Evolutionary conservation across 2,113 vertebrate species (phyloP).

Genomic region (Petaurus breviceps): DNA sequence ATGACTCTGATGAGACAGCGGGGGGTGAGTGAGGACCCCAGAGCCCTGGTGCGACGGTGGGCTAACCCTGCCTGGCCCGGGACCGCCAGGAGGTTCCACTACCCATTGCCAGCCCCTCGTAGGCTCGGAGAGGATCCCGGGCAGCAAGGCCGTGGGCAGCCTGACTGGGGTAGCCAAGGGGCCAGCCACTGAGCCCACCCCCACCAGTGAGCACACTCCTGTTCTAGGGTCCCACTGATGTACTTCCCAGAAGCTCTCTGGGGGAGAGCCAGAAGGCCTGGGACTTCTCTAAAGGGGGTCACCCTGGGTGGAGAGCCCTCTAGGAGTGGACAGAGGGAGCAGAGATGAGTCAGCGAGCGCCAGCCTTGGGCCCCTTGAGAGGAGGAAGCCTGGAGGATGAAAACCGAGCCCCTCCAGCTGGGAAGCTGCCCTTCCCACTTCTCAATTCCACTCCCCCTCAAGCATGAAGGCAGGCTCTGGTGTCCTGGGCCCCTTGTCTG

Average conservation of each 20-base stretch:
- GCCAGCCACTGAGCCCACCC: not conserved
- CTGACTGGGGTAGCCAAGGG: not conserved
- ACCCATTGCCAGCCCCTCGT: not conserved
- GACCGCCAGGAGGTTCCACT: not conserved
- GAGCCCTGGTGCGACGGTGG: not conserved
- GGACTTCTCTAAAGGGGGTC: not conserved
- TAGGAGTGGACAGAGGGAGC: too few species aligned
- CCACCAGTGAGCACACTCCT: not conserved
- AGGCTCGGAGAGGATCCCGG: not conserved
- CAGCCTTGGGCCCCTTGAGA: not conserved
- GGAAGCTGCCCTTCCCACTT: not conserved
- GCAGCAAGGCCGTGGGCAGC: not conserved
- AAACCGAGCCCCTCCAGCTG: too few species aligned
- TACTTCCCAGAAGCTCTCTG: fast-evolving
- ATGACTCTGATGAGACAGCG: constrained; percentile 87
- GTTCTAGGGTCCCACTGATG: not conserved
- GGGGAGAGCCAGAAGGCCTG: not conserved
- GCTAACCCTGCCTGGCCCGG: not conserved
- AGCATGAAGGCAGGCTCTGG: not conserved
- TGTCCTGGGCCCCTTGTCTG: not conserved
- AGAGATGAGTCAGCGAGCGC: too few species aligned
- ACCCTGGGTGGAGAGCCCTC: fast-evolving
- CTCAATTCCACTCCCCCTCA: not conserved
- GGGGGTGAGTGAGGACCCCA: constrained; percentile 62
- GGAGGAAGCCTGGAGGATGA: too few species aligned